A percentile compares a stretch with the other conserved stretches of the same genome.
phyloP scores from a whole-genome alignment of 2,797 vertebrate genomes.

The Buceros bicornis region DNA sequence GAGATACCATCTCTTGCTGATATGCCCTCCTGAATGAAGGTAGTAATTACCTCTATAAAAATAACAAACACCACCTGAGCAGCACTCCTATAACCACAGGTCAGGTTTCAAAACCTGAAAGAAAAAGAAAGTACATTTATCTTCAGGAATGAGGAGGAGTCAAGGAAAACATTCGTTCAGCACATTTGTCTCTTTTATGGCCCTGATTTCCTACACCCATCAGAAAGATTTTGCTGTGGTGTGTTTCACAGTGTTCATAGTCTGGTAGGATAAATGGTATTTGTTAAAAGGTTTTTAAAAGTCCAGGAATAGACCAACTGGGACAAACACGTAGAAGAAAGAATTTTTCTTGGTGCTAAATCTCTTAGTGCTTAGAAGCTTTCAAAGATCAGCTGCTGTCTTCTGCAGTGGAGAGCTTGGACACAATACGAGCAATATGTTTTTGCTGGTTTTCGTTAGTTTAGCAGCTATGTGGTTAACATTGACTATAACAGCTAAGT shows the following conservation, averaged over 20 bases:
- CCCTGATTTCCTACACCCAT: not conserved
- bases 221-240: constrained; percentile 32
- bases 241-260: not conserved
- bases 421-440: constrained; percentile 1
- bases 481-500: constrained; percentile 24
- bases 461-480: constrained; percentile 40
- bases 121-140: not conserved
- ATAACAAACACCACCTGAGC: not conserved
- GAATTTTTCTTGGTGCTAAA: constrained; percentile 14
- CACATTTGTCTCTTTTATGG: constrained; percentile 8
- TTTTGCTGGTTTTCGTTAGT: constrained; percentile 37
- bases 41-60: constrained; percentile 55
- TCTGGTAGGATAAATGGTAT: not conserved
- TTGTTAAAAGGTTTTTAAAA: constrained; percentile 28
- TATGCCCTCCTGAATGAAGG: constrained; percentile 54
- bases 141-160: not conserved
- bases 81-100: not conserved
- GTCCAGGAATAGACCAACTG: not conserved
- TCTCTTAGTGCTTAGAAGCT: constrained; percentile 19
- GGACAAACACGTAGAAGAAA: not conserved
- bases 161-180: constrained; percentile 16
- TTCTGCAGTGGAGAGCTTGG: not conserved
- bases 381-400: constrained; percentile 1
- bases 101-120: constrained; percentile 34
- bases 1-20: not conserved